Percentiles rank a stretch among this genome's conserved stretches.
Conservation (phyloP, 2,113 vertebrate species). For the Anarhynchus alexandrinus region DNA sequence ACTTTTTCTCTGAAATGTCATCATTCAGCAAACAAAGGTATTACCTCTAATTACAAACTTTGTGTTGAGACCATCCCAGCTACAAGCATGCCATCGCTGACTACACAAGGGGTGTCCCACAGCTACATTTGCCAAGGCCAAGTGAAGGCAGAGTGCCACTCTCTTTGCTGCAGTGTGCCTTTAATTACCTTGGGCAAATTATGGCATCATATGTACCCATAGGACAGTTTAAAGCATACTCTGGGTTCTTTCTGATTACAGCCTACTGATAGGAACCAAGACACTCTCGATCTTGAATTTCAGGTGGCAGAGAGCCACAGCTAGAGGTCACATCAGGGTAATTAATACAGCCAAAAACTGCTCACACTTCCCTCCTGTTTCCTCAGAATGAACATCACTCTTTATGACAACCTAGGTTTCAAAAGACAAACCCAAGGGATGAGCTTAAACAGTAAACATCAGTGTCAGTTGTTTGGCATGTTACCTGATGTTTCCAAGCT, state of each 20-base stretch:
- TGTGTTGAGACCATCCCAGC: background rate
- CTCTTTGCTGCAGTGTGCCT: background rate
- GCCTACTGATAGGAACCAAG: background rate
- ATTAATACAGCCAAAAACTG: background rate
- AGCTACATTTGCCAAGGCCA: background rate
- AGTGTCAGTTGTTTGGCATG: rapidly evolving
- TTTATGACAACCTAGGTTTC: rapidly evolving
- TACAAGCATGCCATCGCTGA: background rate
- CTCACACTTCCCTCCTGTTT: background rate
- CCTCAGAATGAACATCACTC: background rate
- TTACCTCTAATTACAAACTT: background rate
- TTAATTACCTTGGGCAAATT: background rate
- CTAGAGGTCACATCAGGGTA: background rate
- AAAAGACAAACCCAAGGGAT: background rate
- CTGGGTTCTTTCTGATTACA: background rate
- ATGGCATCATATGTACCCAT: background rate
- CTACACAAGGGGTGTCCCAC: background rate
- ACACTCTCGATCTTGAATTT: background rate
- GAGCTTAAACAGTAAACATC: background rate
- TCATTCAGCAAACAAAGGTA: background rate
- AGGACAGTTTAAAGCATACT: background rate
- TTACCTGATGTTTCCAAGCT: background rate
- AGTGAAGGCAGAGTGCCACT: background rate
- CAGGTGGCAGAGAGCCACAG: background rate
- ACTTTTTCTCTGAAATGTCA: background rate